Conservation (phyloP, 1,140 invertebrate genomes). For the Philotrypesis tridentata region DNA sequence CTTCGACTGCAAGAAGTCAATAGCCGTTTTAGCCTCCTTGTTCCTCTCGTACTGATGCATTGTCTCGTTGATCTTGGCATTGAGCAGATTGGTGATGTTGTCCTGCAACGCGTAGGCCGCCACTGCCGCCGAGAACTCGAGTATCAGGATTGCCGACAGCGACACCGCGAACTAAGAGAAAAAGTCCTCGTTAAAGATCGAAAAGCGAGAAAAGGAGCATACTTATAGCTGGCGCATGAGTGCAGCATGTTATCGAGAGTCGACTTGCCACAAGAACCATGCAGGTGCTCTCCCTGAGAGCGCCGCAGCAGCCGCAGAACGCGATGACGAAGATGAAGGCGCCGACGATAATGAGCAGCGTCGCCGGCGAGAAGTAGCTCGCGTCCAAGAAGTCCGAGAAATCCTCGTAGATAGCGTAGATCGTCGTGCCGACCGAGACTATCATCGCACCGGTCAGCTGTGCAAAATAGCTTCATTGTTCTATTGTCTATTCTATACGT, state of each 20-base stretch:
- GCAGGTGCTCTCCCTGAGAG: constrained; percentile 87
- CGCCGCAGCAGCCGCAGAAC: constrained; percentile 87
- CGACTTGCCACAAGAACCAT: constrained; percentile 84
- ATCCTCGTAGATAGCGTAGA: constrained; percentile 82
- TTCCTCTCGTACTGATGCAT: constrained; percentile 76
- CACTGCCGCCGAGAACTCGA: constrained; percentile 88
- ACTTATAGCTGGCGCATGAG: too few species aligned
- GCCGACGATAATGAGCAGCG: constrained; percentile 84
- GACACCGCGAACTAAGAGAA: constrained; percentile 87
- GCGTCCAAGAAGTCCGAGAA: constrained; percentile 82
- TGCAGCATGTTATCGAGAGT: too few species aligned
- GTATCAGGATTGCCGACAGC: constrained; percentile 83
- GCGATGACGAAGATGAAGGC: constrained; percentile 85
- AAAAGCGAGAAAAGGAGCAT: background rate
- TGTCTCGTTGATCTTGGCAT: constrained; percentile 75
- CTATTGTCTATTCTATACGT: too few species aligned
- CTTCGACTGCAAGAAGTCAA: constrained; percentile 80
- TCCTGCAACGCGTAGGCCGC: constrained; percentile 83
- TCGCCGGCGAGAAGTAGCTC: constrained; percentile 82
- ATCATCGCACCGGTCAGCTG: constrained; percentile 84
- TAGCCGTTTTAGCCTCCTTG: constrained; percentile 71
- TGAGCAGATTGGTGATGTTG: constrained; percentile 76
- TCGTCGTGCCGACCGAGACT: constrained; percentile 85
- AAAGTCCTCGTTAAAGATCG: background rate
- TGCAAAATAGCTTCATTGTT: background rate